Evolutionary conservation across 2,113 vertebrate genomes (phyloP).

Genomic region (Heterocephalus glaber): DNA sequence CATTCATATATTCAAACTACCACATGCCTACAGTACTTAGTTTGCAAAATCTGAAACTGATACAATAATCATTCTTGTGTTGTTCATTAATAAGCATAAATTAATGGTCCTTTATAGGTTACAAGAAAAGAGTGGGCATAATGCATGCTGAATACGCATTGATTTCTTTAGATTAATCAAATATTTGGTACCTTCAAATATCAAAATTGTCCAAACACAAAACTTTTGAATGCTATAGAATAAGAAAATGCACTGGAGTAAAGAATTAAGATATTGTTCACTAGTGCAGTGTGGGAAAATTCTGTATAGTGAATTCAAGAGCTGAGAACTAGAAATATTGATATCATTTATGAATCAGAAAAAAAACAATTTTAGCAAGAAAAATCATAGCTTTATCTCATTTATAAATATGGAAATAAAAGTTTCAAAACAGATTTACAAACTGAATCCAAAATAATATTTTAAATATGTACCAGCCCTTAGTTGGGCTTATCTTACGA

Average conservation of each 20-base stretch:
- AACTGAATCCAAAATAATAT: background rate
- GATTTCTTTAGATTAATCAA: constrained; percentile 18
- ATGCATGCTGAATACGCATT: background rate
- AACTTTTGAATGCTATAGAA: background rate
- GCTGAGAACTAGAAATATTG: background rate
- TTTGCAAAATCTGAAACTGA: background rate
- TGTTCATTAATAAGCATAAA: background rate
- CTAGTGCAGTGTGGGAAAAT: background rate
- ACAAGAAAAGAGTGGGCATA: background rate
- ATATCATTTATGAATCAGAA: background rate
- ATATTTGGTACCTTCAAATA: constrained; percentile 14
- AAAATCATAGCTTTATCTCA: background rate
- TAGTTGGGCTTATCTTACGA: background rate
- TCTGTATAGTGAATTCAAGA: background rate
- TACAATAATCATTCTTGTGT: background rate
- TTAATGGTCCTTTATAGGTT: background rate
- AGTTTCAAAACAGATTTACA: background rate
- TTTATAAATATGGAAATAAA: background rate
- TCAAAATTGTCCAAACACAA: background rate
- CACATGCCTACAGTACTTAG: background rate
- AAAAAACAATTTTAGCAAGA: background rate
- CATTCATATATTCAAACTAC: background rate
- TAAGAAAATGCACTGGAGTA: background rate
- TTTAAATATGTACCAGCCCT: background rate
- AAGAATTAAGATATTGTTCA: background rate